Percentiles rank a stretch among this genome's conserved stretches.
phyloP scores from a whole-genome alignment of 2,113 vertebrate species.

The Plecotus auritus region DNA sequence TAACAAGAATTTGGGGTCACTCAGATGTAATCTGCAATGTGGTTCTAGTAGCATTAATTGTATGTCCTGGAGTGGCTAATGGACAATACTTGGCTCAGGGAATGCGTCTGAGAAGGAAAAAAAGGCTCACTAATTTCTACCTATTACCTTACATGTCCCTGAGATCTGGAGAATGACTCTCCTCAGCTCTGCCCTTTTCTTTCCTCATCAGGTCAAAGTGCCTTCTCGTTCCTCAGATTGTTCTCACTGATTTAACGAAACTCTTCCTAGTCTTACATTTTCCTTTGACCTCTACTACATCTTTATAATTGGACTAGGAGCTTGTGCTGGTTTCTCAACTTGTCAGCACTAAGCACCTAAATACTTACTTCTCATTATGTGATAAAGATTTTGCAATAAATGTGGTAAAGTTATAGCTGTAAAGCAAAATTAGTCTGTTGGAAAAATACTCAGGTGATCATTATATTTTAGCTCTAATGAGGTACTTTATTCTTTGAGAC shows the following conservation, averaged over 20 bases:
- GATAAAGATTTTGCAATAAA: background rate
- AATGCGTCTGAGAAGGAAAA: background rate
- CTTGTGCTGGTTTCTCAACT: background rate
- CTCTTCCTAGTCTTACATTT: background rate
- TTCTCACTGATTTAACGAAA: background rate
- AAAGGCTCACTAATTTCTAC: background rate
- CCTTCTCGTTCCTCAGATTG: background rate
- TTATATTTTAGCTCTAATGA: conserved; percentile 58
- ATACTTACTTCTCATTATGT: background rate
- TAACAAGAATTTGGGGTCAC: background rate
- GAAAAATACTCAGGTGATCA: conserved; percentile 47
- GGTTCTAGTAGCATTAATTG: background rate
- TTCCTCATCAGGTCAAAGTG: background rate
- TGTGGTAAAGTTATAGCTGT: background rate
- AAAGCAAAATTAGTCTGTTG: conserved; percentile 41
- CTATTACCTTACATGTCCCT: background rate
- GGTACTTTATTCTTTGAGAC: conserved; percentile 15
- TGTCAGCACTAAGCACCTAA: background rate
- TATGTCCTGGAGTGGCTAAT: background rate
- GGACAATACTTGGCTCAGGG: background rate
- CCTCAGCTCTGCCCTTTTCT: background rate
- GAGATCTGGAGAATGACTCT: background rate
- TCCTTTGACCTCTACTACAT: background rate
- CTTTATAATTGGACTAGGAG: background rate
- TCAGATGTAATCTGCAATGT: background rate